Evolutionary conservation across 2,888 invertebrate species (phyloP).

Genomic region (Aspidapion aeneum): DNA sequence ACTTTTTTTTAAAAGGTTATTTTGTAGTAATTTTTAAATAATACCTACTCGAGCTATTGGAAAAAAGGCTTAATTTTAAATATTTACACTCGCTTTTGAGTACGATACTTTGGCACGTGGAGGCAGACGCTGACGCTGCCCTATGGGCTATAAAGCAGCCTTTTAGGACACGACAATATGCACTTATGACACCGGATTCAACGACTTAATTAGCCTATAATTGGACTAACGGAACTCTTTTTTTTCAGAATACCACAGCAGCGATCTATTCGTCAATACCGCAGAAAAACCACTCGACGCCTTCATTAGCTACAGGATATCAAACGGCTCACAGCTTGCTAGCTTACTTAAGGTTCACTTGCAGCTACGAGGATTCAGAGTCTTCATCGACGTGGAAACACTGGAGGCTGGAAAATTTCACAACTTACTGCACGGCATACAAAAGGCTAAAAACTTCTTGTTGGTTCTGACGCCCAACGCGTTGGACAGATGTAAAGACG

Average conservation of each 20-base stretch:
- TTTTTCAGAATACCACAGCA: slow-evolving; percentile 30
- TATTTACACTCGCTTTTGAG: no score
- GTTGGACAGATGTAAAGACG: slow-evolving; percentile 89
- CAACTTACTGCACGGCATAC: slow-evolving; percentile 93
- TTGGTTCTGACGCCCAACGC: slow-evolving; percentile 94
- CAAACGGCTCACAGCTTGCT: slow-evolving; percentile 95
- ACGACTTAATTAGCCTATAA: no score
- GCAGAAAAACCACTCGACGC: slow-evolving; percentile 92
- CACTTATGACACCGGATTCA: no score
- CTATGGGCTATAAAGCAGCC: no score
- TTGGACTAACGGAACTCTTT: no score
- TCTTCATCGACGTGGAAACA: slow-evolving; percentile 97
- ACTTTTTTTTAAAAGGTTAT: no score
- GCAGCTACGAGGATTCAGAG: slow-evolving; percentile 91
- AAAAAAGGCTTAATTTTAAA: no score
- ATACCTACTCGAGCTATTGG: no score
- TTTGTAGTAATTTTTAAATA: no score
- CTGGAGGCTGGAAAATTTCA: slow-evolving; percentile 99
- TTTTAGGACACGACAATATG: no score
- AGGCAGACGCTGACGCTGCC: no score
- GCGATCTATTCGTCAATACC: slow-evolving; percentile 66
- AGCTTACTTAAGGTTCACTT: slow-evolving; percentile 95
- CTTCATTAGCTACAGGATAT: slow-evolving; percentile 95
- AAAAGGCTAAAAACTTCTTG: slow-evolving; percentile 94
- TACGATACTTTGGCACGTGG: no score